Percentiles rank a stretch among this genome's conserved stretches.
Conservation (phyloP, 2,888 invertebrate genomes). For the Drosophila bunnanda region DNA sequence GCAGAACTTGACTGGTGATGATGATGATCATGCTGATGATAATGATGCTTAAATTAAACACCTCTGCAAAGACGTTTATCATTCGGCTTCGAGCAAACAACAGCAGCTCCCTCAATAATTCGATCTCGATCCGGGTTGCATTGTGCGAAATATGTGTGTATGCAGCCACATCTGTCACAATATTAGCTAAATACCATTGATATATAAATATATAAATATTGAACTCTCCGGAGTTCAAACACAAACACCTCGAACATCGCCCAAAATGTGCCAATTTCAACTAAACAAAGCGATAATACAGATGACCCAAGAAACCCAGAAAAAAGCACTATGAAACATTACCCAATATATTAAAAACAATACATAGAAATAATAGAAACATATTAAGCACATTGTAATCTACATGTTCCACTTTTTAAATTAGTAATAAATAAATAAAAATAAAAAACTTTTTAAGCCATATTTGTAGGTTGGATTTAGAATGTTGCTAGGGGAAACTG, state of each 20-base stretch:
- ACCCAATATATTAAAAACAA: neutral
- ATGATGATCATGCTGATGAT: neutral
- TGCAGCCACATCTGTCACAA: conserved; percentile 22
- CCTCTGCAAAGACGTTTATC: conserved; percentile 15
- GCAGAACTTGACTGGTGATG: conserved; percentile 19
- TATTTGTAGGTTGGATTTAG: too few species aligned
- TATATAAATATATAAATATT: conserved; percentile 11
- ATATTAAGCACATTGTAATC: too few species aligned
- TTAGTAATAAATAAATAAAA: too few species aligned
- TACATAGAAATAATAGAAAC: neutral
- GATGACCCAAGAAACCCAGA: neutral
- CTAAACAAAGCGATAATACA: neutral
- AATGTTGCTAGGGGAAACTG: too few species aligned
- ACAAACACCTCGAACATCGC: conserved; percentile 7
- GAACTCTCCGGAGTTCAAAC: conserved; percentile 1
- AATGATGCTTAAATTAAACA: conserved; percentile 12
- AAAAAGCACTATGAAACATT: neutral
- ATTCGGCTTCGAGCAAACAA: conserved; percentile 15
- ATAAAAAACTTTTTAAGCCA: too few species aligned
- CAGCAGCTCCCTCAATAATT: conserved; percentile 10
- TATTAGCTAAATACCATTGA: conserved; percentile 18
- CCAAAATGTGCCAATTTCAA: conserved; percentile 6
- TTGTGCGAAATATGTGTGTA: conserved; percentile 2
- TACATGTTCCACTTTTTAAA: too few species aligned
- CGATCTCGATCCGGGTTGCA: conserved; percentile 8